These are phyloP conservation scores for Tamandua tetradactyla DNA, from an alignment of 2,797 vertebrate species.

Conservation along the genomic window DNA sequence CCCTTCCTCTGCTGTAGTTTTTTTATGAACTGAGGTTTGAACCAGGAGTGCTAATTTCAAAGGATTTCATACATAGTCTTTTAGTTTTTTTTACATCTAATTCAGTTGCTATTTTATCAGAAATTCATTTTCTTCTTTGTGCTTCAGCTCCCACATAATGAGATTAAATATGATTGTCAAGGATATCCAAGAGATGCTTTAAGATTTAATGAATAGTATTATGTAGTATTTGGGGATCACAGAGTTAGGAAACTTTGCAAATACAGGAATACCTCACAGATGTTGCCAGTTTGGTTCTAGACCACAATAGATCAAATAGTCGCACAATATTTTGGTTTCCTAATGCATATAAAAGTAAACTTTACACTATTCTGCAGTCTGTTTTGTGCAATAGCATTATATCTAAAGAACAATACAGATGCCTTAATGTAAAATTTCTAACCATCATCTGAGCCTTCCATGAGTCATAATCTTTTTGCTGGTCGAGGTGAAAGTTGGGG, in stretches of 20 bases:
- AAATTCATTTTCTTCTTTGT: conserved; percentile 38
- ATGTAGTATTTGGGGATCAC: neutral
- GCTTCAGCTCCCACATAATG: neutral
- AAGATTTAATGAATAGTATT: neutral
- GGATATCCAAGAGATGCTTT: neutral
- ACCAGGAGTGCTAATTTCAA: neutral
- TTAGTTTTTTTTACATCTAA: neutral
- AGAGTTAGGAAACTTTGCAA: conserved; percentile 7
- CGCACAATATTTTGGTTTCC: no score
- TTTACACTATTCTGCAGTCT: no score
- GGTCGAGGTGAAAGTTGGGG: no score
- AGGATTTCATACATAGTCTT: neutral
- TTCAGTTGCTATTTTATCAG: conserved; percentile 5
- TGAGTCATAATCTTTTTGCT: no score
- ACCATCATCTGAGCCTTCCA: no score
- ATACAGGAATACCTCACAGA: neutral
- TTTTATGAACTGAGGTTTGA: neutral
- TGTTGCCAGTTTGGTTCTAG: no score
- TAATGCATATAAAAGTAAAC: no score
- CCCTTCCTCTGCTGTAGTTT: neutral
- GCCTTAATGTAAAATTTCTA: no score
- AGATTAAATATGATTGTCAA: neutral
- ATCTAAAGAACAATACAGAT: no score
- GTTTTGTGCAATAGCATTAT: no score
- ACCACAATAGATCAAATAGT: no score